These are phyloP conservation scores for Phyto melanocephala DNA, from an alignment of 2,888 invertebrate species.

Conservation along the genomic window DNA sequence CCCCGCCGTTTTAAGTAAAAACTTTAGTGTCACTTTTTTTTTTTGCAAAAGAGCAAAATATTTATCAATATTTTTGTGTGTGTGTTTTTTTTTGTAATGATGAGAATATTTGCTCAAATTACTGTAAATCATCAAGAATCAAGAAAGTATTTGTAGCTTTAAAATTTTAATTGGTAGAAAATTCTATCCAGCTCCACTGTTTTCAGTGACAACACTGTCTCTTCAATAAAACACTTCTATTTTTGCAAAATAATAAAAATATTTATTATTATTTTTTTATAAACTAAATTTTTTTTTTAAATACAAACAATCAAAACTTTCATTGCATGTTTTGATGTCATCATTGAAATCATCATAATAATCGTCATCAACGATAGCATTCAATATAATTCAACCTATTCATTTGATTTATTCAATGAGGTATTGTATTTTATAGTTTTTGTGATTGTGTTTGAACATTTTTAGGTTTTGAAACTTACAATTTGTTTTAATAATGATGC, in stretches of 20 bases:
- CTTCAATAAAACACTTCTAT: constrained; percentile 27
- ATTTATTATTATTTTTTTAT: neutral
- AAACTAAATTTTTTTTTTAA: constrained; percentile 6
- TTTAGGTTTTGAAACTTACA: constrained; percentile 8
- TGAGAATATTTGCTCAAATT: no score
- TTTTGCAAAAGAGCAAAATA: no score
- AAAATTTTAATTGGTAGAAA: no score
- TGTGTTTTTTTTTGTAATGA: no score
- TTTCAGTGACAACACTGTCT: constrained; percentile 18
- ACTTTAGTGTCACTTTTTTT: no score
- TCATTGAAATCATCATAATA: constrained; percentile 36
- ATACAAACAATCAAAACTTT: constrained; percentile 43
- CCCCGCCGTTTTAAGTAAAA: no score
- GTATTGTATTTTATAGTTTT: constrained; percentile 20
- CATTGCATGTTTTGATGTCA: constrained; percentile 58
- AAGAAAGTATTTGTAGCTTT: no score
- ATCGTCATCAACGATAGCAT: constrained; percentile 26
- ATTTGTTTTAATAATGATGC: constrained; percentile 17
- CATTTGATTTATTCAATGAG: constrained; percentile 30
- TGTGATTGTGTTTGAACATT: constrained; percentile 14
- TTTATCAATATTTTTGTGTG: no score
- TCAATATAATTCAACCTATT: constrained; percentile 21
- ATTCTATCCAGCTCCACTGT: neutral
- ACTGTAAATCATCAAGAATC: no score
- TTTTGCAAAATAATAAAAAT: constrained; percentile 40